These are phyloP conservation scores for Tenebrio molitor DNA, from an alignment of 1,140 invertebrate species.

Conservation along the genomic window DNA sequence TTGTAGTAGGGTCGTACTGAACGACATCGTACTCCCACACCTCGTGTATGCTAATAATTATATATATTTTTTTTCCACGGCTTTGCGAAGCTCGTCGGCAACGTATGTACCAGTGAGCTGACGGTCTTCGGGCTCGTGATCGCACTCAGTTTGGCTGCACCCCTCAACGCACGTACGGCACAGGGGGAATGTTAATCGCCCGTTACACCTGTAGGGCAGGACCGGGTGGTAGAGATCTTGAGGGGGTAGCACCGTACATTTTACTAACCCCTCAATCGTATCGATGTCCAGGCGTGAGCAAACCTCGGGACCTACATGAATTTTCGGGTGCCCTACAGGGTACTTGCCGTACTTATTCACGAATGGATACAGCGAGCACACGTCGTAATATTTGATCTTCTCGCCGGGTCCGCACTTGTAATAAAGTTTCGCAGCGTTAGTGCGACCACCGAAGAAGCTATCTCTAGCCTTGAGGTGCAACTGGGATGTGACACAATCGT, in stretches of 20 bases:
- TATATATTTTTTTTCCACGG: slow-evolving; percentile 52
- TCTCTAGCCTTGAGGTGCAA: neutral
- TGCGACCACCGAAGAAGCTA: slow-evolving; percentile 46
- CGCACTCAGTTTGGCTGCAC: slow-evolving; percentile 43
- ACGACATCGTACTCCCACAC: slow-evolving; percentile 45
- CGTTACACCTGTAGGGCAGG: slow-evolving; percentile 55
- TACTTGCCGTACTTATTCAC: slow-evolving; percentile 59
- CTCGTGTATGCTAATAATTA: slow-evolving; percentile 46
- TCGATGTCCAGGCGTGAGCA: slow-evolving; percentile 11
- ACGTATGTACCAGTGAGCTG: slow-evolving; percentile 64
- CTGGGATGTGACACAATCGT: neutral
- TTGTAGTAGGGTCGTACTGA: slow-evolving; percentile 22
- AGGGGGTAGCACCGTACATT: slow-evolving; percentile 62
- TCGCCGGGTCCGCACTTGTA: slow-evolving; percentile 49
- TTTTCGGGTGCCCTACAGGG: slow-evolving; percentile 63
- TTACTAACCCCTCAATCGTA: slow-evolving; percentile 54
- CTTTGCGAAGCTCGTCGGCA: slow-evolving; percentile 63
- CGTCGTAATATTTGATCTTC: slow-evolving; percentile 63
- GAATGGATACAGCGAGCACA: slow-evolving; percentile 62
- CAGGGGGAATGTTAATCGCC: slow-evolving; percentile 62
- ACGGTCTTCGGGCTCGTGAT: slow-evolving; percentile 60
- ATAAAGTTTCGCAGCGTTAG: slow-evolving; percentile 30
- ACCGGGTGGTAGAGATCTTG: slow-evolving; percentile 61
- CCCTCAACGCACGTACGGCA: slow-evolving; percentile 59
- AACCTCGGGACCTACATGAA: slow-evolving; percentile 36